phyloP scores from a whole-genome alignment of 2,797 vertebrate genomes.

The Mus spretus region DNA sequence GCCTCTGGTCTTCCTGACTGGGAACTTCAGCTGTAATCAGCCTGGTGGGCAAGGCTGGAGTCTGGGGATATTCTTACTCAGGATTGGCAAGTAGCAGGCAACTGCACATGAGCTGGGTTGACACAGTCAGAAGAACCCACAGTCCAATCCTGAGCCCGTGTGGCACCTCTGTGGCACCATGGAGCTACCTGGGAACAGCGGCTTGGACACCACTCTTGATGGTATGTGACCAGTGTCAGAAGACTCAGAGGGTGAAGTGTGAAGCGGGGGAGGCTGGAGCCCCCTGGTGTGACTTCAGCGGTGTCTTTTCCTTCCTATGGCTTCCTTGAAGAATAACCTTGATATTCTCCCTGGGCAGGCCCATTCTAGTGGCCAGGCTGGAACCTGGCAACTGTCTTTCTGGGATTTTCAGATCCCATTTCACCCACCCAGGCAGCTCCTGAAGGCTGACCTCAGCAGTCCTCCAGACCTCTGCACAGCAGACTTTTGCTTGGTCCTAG shows the following conservation, averaged over 20 bases:
- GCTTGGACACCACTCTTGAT: fast-evolving
- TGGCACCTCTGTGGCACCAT: neutral
- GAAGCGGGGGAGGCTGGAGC: no score
- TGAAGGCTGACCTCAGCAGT: fast-evolving
- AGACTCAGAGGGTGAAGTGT: neutral
- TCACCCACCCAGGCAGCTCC: fast-evolving
- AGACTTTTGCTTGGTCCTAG: neutral
- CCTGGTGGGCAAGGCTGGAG: no score
- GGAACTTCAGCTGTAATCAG: neutral
- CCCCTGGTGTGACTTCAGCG: no score
- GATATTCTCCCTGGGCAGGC: fast-evolving
- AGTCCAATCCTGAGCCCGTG: fast-evolving
- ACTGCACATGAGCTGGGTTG: fast-evolving
- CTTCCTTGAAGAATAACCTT: no score
- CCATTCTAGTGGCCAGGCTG: neutral
- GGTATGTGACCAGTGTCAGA: neutral
- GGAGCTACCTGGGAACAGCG: neutral
- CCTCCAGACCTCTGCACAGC: fast-evolving
- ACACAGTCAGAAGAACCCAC: neutral
- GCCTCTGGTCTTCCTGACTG: neutral
- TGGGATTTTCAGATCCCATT: fast-evolving
- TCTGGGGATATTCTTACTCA: neutral
- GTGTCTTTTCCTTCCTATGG: neutral
- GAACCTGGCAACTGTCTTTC: neutral
- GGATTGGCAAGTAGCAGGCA: no score